Evolutionary conservation across 2,797 vertebrate genomes (phyloP).

Genomic region (Tinamus major): DNA sequence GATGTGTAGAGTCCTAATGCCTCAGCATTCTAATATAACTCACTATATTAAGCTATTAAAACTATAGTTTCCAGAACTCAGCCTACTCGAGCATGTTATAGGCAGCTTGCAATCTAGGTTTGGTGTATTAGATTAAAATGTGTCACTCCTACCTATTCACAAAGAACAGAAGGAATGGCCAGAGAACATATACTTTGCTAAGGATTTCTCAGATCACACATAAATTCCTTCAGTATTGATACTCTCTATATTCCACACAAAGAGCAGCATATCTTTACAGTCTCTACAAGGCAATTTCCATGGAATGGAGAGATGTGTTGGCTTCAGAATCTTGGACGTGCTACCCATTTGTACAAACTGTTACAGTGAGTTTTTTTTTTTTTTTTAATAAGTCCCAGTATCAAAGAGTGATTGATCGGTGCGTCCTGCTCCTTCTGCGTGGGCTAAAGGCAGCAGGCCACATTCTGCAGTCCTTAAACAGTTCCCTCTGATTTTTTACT

Average conservation of each 20-base stretch:
- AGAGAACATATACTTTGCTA: neutral
- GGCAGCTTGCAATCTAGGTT: neutral
- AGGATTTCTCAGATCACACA: neutral
- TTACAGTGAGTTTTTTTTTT: neutral
- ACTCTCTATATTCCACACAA: neutral
- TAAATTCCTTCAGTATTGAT: neutral
- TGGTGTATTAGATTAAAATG: neutral
- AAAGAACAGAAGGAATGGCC: conserved; percentile 1
- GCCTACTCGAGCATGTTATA: neutral
- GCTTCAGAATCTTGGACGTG: neutral
- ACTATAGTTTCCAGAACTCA: neutral
- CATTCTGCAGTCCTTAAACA: neutral
- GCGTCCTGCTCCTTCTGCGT: neutral
- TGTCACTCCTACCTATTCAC: neutral
- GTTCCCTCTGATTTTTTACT: neutral
- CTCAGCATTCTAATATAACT: neutral
- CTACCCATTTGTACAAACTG: neutral
- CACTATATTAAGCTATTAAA: neutral
- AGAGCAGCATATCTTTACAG: neutral
- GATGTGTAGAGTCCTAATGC: neutral
- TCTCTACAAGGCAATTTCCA: neutral
- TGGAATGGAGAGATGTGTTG: neutral
- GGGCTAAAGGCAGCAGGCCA: neutral
- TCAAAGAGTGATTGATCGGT: neutral
- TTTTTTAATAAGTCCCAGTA: neutral